These are phyloP conservation scores for Pseudomyrmex cubaensis DNA, from an alignment of 1,140 invertebrate species.

Conservation along the genomic window DNA sequence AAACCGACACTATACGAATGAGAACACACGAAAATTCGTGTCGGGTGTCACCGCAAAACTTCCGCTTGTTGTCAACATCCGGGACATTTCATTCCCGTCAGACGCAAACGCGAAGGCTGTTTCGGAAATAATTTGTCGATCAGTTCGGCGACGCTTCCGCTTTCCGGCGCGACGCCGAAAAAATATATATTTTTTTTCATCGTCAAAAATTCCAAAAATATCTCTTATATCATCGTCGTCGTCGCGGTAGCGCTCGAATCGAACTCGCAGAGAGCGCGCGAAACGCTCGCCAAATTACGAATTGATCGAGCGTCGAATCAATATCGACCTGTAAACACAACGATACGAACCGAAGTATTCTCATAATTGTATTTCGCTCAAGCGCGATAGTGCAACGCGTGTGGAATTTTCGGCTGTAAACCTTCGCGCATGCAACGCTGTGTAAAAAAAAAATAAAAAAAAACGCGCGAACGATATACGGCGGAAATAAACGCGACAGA, in stretches of 20 bases:
- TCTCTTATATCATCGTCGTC: not conserved
- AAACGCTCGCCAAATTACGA: conserved; percentile 34
- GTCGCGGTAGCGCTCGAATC: not conserved
- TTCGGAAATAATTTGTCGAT: conserved; percentile 38
- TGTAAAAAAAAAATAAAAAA: conserved; percentile 54
- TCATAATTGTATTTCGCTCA: conserved; percentile 51
- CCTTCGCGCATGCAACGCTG: too few relatives aligned
- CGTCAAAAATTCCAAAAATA: conserved; percentile 26
- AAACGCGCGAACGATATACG: not conserved
- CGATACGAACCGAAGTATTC: conserved; percentile 45
- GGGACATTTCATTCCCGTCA: conserved; percentile 24
- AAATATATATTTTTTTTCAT: conserved; percentile 18
- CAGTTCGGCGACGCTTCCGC: too few relatives aligned
- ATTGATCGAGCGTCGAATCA: conserved; percentile 51
- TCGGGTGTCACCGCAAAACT: conserved; percentile 42
- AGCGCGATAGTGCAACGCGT: conserved; percentile 37
- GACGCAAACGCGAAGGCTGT: conserved; percentile 14
- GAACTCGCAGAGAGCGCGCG: not conserved
- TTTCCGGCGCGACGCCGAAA: not conserved
- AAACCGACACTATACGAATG: conserved; percentile 3
- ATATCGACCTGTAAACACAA: conserved; percentile 47
- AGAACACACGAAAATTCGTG: conserved; percentile 62
- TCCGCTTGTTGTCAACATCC: conserved; percentile 7
- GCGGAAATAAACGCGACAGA: not conserved
- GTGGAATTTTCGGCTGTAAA: conserved; percentile 53